A percentile compares a stretch with the other conserved stretches of the same genome.
These are phyloP conservation scores for Eumaeus atala DNA, from an alignment of 1,140 invertebrate species.

Conservation along the genomic window DNA sequence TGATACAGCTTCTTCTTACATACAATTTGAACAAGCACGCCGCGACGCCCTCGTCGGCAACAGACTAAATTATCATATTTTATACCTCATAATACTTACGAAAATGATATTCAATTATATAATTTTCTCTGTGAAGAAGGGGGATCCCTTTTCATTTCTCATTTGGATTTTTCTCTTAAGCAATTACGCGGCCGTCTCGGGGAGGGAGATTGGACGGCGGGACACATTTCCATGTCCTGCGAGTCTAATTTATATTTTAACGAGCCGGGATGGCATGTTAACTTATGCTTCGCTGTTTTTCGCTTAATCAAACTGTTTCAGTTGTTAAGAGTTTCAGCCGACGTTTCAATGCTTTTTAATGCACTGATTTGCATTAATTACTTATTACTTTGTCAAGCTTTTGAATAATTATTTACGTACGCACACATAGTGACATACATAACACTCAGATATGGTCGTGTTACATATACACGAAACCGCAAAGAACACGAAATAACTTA, in stretches of 20 bases:
- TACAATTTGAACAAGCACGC: conserved; percentile 32
- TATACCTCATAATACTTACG: conserved; percentile 73
- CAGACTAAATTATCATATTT: conserved; percentile 73
- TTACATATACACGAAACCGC: no score
- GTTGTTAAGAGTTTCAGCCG: conserved; percentile 34
- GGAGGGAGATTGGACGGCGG: conserved; percentile 54
- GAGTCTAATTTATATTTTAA: conserved; percentile 64
- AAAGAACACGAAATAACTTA: no score
- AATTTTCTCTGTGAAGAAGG: conserved; percentile 68
- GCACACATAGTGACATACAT: no score
- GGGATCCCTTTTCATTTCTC: conserved; percentile 73
- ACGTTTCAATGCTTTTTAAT: conserved; percentile 63
- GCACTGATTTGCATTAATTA: conserved; percentile 47
- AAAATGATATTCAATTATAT: conserved; percentile 73
- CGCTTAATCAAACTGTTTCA: conserved; percentile 62
- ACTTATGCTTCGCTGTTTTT: conserved; percentile 62
- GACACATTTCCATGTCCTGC: conserved; percentile 46
- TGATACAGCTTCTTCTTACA: conserved; percentile 14
- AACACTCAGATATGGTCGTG: conserved; percentile 25
- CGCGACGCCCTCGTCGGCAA: conserved; percentile 43
- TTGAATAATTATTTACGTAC: no score
- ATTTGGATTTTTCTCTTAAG: conserved; percentile 75
- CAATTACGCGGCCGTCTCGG: conserved; percentile 63
- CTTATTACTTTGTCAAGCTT: no score
- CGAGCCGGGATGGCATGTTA: conserved; percentile 64